A percentile compares a stretch with the other conserved stretches of the same genome.
Evolutionary conservation across 2,888 invertebrate species (phyloP).

Genomic region (Calliphora vomitoria): DNA sequence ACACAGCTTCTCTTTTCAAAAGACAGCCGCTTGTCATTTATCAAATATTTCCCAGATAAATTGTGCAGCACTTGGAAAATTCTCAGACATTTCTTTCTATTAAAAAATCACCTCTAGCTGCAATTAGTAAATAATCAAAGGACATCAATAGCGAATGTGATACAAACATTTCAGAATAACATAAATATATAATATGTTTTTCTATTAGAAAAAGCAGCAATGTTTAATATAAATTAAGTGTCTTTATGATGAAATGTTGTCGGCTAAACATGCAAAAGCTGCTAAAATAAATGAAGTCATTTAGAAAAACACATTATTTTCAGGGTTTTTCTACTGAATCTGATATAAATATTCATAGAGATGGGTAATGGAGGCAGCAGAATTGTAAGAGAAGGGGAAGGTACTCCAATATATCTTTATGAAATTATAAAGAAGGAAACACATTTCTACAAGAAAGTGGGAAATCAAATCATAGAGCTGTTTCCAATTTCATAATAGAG

Average conservation of each 20-base stretch:
- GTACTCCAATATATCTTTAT: background rate
- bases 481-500: too few relatives aligned
- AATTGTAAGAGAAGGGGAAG: slow-evolving; percentile 13
- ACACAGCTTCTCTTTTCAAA: too few relatives aligned
- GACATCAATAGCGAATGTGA: slow-evolving; percentile 9
- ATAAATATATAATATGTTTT: slow-evolving; percentile 54
- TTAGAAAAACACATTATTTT: slow-evolving; percentile 43
- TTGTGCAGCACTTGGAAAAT: slow-evolving; percentile 26
- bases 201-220: slow-evolving; percentile 4
- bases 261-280: slow-evolving; percentile 59
- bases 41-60: slow-evolving; percentile 24
- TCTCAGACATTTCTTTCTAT: slow-evolving; percentile 20
- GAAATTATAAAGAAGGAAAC: too few relatives aligned
- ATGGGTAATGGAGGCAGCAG: background rate
- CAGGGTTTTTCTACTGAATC: slow-evolving; percentile 26
- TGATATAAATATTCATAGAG: slow-evolving; percentile 62
- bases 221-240: slow-evolving; percentile 38
- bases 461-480: too few relatives aligned
- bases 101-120: slow-evolving; percentile 7
- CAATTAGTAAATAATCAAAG: slow-evolving; percentile 53
- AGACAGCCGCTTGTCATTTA: slow-evolving; percentile 25
- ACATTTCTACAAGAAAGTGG: too few relatives aligned
- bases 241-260: slow-evolving; percentile 35
- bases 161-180: slow-evolving; percentile 37
- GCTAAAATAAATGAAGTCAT: slow-evolving; percentile 59